Evolutionary conservation across 1,140 invertebrate species (phyloP).

Genomic region (Apolygus lucorum): DNA sequence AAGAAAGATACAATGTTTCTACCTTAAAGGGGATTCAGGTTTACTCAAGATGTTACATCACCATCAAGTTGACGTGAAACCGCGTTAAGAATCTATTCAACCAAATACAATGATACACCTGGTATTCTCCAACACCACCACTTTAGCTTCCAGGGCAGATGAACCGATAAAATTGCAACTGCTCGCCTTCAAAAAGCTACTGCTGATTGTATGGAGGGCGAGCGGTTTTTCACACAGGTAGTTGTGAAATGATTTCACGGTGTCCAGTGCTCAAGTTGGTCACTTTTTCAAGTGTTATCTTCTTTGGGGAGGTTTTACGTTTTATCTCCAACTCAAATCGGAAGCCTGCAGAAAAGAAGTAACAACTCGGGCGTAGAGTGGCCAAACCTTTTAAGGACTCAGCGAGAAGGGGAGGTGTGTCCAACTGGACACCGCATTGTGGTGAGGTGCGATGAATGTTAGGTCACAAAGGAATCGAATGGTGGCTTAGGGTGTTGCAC

Average conservation of each 20-base stretch:
- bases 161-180: not conserved
- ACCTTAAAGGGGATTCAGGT: no score
- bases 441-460: not conserved
- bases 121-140: no score
- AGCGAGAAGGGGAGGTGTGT: not conserved
- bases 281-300: not conserved
- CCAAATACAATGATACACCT: no score
- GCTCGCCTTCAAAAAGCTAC: not conserved
- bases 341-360: not conserved
- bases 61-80: no score
- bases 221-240: conserved; percentile 10
- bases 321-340: not conserved
- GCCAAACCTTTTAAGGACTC: not conserved
- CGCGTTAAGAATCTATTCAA: no score
- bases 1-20: no score
- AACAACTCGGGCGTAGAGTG: not conserved
- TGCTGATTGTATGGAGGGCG: not conserved
- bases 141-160: no score
- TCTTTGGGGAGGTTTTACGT: not conserved
- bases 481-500: not conserved
- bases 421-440: conserved; percentile 12
- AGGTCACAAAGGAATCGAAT: not conserved
- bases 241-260: conserved; percentile 1
- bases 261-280: not conserved
- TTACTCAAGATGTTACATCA: no score